Evolutionary conservation across 2,113 vertebrate genomes (phyloP).

Genomic region (Malurus elegans): DNA sequence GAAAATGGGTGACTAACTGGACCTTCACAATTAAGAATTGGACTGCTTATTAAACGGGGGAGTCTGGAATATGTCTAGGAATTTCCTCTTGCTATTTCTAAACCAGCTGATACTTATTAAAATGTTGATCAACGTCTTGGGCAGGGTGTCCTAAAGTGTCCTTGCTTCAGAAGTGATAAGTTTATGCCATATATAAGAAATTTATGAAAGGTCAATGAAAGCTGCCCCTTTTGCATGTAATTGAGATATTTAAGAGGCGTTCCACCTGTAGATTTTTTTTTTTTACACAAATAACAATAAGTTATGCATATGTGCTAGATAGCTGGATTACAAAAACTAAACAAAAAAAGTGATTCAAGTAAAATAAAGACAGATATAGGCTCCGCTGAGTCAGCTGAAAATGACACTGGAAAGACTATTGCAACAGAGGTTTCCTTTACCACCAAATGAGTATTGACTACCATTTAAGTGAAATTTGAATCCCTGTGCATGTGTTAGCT

Average conservation of each 20-base stretch:
- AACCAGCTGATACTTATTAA: background rate
- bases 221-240: background rate
- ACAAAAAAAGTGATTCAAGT: background rate
- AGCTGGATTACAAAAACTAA: background rate
- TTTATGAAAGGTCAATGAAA: background rate
- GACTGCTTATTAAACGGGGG: background rate
- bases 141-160: background rate
- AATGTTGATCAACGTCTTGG: background rate
- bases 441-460: background rate
- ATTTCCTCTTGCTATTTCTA: background rate
- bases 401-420: background rate
- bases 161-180: background rate
- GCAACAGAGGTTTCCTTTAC: background rate
- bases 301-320: background rate
- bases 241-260: background rate
- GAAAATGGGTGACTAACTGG: background rate
- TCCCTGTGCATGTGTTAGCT: rapidly evolving
- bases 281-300: background rate
- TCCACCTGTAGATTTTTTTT: background rate
- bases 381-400: background rate
- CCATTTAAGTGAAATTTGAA: background rate
- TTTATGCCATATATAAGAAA: background rate
- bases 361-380: background rate
- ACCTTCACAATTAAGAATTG: background rate
- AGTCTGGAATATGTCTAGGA: background rate